Conservation (phyloP, 2,113 vertebrate species). For the Lamprotornis superbus region DNA sequence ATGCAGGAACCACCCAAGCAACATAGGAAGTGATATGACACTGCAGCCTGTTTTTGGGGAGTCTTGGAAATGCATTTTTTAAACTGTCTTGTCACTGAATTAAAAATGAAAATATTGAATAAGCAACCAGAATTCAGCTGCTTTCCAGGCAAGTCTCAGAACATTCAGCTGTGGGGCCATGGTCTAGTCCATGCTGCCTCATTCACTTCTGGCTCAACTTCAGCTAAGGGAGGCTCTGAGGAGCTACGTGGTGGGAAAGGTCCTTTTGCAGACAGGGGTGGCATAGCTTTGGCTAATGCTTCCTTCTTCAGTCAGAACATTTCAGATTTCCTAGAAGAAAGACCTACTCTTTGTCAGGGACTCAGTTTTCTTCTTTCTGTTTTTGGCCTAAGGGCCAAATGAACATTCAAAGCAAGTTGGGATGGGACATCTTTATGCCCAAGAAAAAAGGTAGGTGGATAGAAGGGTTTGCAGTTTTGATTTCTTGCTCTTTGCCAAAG, state of each 20-base stretch:
- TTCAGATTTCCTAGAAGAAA: background rate
- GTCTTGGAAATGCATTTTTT: background rate
- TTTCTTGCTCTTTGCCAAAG: background rate
- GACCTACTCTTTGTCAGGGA: background rate
- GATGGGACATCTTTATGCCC: background rate
- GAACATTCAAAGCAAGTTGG: background rate
- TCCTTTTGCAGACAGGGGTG: background rate
- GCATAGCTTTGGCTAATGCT: background rate
- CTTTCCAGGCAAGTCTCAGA: background rate
- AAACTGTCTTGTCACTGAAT: background rate
- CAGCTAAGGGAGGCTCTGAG: background rate
- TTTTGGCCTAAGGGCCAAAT: background rate
- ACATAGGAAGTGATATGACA: background rate
- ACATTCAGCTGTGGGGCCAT: background rate
- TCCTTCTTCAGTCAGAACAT: background rate
- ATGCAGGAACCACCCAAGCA: background rate
- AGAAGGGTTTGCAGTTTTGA: background rate
- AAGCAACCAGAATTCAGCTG: background rate
- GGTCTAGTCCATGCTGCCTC: background rate
- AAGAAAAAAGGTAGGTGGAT: background rate
- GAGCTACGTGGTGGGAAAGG: rapidly evolving
- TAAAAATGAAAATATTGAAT: background rate
- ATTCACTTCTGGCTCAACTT: background rate
- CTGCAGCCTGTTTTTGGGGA: background rate
- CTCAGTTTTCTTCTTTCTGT: background rate